Evolutionary conservation across 1,140 invertebrate genomes (phyloP).

Genomic region (Ptiloglossa arizonensis): DNA sequence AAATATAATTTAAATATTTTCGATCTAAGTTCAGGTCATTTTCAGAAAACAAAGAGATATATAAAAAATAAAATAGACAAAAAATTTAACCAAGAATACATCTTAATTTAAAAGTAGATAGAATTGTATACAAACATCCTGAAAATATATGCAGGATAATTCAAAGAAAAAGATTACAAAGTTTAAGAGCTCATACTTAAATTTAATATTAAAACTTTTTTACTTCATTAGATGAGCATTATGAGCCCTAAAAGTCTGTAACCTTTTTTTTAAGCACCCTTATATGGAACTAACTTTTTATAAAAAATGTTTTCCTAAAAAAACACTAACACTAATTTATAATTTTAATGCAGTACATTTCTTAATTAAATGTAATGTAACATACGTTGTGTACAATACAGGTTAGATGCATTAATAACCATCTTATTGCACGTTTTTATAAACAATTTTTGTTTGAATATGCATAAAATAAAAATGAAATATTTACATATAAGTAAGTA

Average conservation of each 20-base stretch:
- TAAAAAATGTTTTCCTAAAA: slow-evolving; percentile 30
- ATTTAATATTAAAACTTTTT: too few relatives aligned
- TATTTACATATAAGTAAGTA: background rate
- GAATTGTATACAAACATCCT: slow-evolving; percentile 42
- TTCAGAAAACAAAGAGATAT: too few relatives aligned
- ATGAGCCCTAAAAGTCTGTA: too few relatives aligned
- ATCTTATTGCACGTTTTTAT: slow-evolving; percentile 2
- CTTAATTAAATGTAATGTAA: slow-evolving; percentile 6
- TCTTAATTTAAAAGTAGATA: too few relatives aligned
- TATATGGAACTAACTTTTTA: background rate
- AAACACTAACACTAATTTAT: slow-evolving; percentile 21
- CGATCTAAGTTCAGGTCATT: too few relatives aligned
- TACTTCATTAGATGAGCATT: too few relatives aligned
- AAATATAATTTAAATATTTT: too few relatives aligned
- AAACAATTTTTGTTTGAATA: background rate
- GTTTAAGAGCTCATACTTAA: too few relatives aligned
- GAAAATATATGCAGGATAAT: slow-evolving; percentile 32
- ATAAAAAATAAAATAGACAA: too few relatives aligned
- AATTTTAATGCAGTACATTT: slow-evolving; percentile 4
- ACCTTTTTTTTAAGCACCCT: too few relatives aligned
- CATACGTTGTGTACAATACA: slow-evolving; percentile 3
- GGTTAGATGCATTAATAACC: background rate
- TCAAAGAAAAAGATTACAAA: too few relatives aligned
- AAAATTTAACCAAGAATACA: too few relatives aligned
- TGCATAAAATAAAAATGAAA: background rate